A percentile compares a stretch with the other conserved stretches of the same genome.
Evolutionary conservation across 2,113 vertebrate genomes (phyloP).

Genomic region (Phasianus colchicus): DNA sequence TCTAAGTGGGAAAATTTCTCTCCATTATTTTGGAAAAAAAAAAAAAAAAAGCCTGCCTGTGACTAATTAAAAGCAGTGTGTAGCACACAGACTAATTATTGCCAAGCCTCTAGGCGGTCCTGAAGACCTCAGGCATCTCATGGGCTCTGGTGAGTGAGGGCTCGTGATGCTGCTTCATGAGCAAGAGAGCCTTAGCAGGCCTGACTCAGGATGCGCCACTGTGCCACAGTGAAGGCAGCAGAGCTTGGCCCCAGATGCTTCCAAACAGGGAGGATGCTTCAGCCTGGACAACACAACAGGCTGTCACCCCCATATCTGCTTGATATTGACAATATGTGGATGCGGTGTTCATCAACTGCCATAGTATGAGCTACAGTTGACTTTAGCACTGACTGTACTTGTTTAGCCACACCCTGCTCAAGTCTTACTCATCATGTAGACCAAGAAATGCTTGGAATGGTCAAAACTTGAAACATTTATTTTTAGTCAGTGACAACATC

Average conservation of each 20-base stretch:
- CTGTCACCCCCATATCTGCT: neutral
- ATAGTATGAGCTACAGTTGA: neutral
- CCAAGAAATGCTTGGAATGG: neutral
- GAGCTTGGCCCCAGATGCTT: neutral
- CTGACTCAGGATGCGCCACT: rapidly evolving
- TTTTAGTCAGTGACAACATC: neutral
- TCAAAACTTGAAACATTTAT: neutral
- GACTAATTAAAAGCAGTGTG: constrained; percentile 17
- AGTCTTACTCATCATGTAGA: neutral
- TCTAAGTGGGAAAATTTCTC: neutral
- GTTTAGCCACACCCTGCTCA: neutral
- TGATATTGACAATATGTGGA: neutral
- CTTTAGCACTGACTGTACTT: neutral
- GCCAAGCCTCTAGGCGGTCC: neutral
- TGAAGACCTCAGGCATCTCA: neutral
- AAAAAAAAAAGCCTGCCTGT: neutral
- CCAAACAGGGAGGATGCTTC: neutral
- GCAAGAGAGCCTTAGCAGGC: neutral
- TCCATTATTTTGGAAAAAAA: neutral
- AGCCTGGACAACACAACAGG: neutral
- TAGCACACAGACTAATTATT: neutral
- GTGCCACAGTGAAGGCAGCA: neutral
- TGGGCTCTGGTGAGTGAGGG: rapidly evolving
- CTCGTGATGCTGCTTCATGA: neutral
- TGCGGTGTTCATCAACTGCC: neutral